Conservation (phyloP, 2,888 invertebrate genomes). For the Drosophila demipolita region DNA sequence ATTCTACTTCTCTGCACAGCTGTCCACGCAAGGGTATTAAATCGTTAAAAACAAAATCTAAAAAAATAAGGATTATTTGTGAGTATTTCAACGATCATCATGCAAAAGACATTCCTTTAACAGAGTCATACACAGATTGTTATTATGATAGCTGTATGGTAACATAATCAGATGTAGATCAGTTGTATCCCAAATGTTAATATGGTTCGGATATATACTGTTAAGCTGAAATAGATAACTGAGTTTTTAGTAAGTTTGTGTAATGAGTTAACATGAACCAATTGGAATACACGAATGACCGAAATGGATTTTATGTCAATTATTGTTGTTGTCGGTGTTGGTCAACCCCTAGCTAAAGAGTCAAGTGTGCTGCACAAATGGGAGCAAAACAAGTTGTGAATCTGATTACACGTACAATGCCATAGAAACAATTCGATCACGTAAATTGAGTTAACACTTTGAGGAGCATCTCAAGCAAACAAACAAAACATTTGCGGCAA, state of each 20-base stretch:
- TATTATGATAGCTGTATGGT: neutral
- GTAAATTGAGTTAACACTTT: conserved; percentile 76
- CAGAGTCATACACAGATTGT: too few species aligned
- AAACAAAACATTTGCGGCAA: conserved; percentile 49
- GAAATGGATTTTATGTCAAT: conserved; percentile 15
- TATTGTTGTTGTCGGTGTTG: conserved; percentile 6
- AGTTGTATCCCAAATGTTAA: neutral
- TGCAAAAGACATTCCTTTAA: too few species aligned
- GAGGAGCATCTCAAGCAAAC: conserved; percentile 21
- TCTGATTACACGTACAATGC: conserved; percentile 51
- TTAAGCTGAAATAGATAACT: too few species aligned
- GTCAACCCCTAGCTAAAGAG: neutral
- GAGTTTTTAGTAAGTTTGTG: neutral
- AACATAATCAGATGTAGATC: neutral
- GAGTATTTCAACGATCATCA: too few species aligned
- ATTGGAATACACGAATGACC: conserved; percentile 7
- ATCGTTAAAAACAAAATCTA: too few species aligned
- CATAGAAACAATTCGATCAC: conserved; percentile 66
- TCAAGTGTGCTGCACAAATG: conserved; percentile 2
- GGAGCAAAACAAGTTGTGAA: conserved; percentile 48
- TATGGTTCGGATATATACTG: too few species aligned
- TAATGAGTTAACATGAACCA: neutral
- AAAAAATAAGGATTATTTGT: too few species aligned
- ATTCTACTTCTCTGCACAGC: too few species aligned
- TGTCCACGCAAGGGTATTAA: too few species aligned